Conservation (phyloP, 2,113 vertebrate species). For the Xenus cinereus region DNA sequence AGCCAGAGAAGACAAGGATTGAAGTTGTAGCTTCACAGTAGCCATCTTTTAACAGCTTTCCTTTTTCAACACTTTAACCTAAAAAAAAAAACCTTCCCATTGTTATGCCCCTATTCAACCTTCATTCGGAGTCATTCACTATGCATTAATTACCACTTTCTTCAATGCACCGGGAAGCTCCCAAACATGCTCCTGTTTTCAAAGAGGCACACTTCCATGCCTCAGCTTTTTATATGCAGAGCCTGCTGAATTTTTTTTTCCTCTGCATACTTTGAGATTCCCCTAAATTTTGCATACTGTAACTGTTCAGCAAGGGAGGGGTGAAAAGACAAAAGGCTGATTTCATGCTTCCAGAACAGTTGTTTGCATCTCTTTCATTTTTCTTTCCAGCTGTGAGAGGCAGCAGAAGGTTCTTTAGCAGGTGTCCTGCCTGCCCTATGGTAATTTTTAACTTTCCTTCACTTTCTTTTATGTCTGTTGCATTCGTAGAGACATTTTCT, state of each 20-base stretch:
- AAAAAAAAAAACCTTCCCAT: constrained; percentile 69
- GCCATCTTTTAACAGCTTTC: constrained; percentile 80
- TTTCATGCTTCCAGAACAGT: constrained; percentile 77
- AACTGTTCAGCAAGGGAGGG: constrained; percentile 75
- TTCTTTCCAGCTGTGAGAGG: constrained; percentile 80
- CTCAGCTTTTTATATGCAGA: constrained; percentile 84
- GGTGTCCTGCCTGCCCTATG: constrained; percentile 79
- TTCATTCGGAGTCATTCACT: constrained; percentile 83
- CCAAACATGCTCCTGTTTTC: constrained; percentile 78
- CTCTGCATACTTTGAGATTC: constrained; percentile 73
- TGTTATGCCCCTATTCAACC: constrained; percentile 79
- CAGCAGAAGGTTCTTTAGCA: constrained; percentile 78
- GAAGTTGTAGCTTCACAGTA: constrained; percentile 74
- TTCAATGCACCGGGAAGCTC: constrained; percentile 72
- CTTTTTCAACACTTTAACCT: constrained; percentile 77
- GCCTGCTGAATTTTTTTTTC: constrained; percentile 70
- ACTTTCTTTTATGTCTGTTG: constrained; percentile 77
- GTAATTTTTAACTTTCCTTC: constrained; percentile 81
- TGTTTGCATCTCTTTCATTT: constrained; percentile 85
- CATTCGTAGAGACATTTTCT: constrained; percentile 58
- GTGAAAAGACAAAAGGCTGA: constrained; percentile 78
- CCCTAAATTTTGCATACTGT: constrained; percentile 81
- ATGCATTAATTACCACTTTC: constrained; percentile 85
- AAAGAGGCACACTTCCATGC: constrained; percentile 80
- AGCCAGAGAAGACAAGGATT: constrained; percentile 73